Percentiles rank a stretch among this genome's conserved stretches.
These are phyloP conservation scores for Cossypha heuglini DNA, from an alignment of 2,797 vertebrate genomes.

Conservation along the genomic window DNA sequence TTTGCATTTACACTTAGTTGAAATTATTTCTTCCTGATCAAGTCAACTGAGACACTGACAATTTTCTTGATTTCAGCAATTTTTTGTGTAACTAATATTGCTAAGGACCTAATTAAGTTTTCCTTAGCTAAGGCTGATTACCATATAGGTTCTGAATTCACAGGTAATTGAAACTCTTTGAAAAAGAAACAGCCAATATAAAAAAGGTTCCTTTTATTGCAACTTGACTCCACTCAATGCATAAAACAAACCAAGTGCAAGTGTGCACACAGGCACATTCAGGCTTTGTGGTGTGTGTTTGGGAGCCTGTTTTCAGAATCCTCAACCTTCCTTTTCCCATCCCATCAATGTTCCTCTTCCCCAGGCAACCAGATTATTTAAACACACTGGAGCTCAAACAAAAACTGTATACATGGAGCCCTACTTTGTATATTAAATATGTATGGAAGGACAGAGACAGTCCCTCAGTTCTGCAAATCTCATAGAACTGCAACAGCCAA, in stretches of 20 bases:
- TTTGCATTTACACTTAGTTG: background rate
- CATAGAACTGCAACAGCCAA: background rate
- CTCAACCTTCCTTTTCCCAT: background rate
- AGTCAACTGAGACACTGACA: background rate
- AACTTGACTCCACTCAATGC: background rate
- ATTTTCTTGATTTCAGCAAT: background rate
- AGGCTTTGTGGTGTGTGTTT: too few relatives aligned
- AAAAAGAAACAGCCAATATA: background rate
- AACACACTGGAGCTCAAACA: background rate
- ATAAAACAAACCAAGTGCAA: background rate
- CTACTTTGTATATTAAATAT: background rate
- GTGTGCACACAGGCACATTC: background rate
- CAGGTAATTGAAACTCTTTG: background rate
- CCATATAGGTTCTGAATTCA: background rate
- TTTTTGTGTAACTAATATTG: background rate
- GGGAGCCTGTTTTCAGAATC: background rate
- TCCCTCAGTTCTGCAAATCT: background rate
- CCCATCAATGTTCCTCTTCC: background rate
- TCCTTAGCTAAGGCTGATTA: background rate
- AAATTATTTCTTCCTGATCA: background rate
- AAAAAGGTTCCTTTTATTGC: background rate
- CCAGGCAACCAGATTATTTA: background rate
- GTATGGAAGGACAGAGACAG: background rate
- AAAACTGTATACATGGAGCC: background rate
- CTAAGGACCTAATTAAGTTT: background rate